Evolutionary conservation across 2,797 vertebrate species (phyloP).

Genomic region (Anableps anableps): DNA sequence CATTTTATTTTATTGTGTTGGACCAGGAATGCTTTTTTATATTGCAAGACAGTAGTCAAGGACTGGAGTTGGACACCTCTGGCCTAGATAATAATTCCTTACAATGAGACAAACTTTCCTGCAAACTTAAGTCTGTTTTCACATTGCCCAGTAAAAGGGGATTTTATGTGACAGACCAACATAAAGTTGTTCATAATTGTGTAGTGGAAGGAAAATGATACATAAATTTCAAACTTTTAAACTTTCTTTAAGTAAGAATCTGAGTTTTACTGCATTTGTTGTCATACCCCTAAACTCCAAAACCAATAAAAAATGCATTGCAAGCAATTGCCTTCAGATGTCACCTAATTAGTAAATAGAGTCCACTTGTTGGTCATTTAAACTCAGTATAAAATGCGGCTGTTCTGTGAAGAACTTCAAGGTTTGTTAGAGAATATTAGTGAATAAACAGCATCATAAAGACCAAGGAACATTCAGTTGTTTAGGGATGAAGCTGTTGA

Average conservation of each 20-base stretch:
- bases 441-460: too few relatives aligned
- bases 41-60: background rate
- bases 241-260: too few relatives aligned
- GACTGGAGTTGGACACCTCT: background rate
- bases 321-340: background rate
- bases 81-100: background rate
- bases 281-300: background rate
- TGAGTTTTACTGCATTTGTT: too few relatives aligned
- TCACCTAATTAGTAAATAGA: too few relatives aligned
- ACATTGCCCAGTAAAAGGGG: background rate
- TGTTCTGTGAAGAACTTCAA: too few relatives aligned
- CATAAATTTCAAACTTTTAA: background rate
- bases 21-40: background rate
- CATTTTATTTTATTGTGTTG: background rate
- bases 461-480: too few relatives aligned
- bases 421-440: too few relatives aligned
- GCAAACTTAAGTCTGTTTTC: constrained; percentile 10
- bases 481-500: too few relatives aligned
- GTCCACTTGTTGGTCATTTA: too few relatives aligned
- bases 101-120: constrained; percentile 7
- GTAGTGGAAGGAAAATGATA: too few relatives aligned
- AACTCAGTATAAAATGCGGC: too few relatives aligned
- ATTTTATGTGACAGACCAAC: background rate
- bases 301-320: background rate
- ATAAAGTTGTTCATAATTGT: too few relatives aligned